phyloP scores from a whole-genome alignment of 2,113 vertebrate genomes.

The Passer montanus region DNA sequence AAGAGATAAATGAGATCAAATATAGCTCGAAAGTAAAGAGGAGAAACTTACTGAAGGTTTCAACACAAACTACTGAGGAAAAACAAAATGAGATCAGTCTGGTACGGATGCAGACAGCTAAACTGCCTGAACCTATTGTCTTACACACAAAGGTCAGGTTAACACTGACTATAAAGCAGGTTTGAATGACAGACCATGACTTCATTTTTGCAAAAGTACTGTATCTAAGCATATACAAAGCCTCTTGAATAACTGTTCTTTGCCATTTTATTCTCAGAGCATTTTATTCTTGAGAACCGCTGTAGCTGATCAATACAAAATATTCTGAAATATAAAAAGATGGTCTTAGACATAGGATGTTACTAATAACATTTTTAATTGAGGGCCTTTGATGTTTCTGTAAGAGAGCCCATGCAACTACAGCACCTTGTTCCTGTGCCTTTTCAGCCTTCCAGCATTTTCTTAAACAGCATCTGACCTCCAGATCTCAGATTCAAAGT shows the following conservation, averaged over 20 bases:
- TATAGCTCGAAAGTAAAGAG: not conserved
- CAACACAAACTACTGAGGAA: not conserved
- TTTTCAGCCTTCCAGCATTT: not conserved
- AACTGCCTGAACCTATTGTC: not conserved
- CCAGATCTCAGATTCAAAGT: not conserved
- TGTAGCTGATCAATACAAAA: not conserved
- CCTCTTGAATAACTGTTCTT: not conserved
- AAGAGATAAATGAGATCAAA: not conserved
- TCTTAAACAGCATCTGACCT: not conserved
- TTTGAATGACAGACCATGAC: not conserved
- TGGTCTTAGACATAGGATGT: not conserved
- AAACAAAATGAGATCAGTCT: not conserved
- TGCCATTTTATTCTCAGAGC: not conserved
- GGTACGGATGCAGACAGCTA: not conserved
- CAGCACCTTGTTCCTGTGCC: fast-evolving
- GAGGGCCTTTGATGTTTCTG: not conserved
- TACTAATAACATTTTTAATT: not conserved
- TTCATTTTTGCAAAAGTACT: not conserved
- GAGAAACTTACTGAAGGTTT: not conserved
- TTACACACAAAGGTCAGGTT: not conserved
- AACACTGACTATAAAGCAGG: not conserved
- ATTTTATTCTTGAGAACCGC: not conserved
- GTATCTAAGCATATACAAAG: not conserved
- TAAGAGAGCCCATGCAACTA: not conserved
- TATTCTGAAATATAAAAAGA: not conserved